phyloP scores from a whole-genome alignment of 2,888 invertebrate species.

The Clepsis dumicolana region DNA sequence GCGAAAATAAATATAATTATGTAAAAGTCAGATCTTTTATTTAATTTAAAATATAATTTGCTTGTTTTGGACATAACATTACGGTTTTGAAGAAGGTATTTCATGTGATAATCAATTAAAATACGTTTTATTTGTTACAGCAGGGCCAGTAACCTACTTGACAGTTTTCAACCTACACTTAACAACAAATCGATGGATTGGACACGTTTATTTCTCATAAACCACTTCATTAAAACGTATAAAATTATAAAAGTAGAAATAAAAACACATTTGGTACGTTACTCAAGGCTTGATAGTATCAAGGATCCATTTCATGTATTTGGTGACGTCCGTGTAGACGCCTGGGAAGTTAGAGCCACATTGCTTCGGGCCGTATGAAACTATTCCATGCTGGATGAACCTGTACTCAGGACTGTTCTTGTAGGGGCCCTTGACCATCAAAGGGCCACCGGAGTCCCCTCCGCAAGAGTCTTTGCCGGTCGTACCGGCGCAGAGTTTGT shows the following conservation, averaged over 20 bases:
- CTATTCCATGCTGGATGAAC: slow-evolving; percentile 55
- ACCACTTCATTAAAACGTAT: background rate
- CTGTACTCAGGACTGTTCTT: background rate
- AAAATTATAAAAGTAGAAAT: background rate
- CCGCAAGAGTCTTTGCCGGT: slow-evolving; percentile 85
- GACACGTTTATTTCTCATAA: background rate
- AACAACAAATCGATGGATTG: background rate
- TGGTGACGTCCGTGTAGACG: slow-evolving; percentile 70
- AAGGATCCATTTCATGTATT: slow-evolving; percentile 71
- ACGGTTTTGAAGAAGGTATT: no score
- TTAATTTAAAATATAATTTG: no score
- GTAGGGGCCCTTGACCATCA: slow-evolving; percentile 64
- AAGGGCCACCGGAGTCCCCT: slow-evolving; percentile 89
- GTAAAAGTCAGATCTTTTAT: no score
- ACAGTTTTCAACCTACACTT: no score
- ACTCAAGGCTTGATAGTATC: slow-evolving; percentile 49
- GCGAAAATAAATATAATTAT: no score
- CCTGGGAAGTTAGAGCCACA: slow-evolving; percentile 67
- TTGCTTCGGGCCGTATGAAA: slow-evolving; percentile 49
- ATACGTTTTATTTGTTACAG: no score
- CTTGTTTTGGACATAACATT: no score
- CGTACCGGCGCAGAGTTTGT: slow-evolving; percentile 61
- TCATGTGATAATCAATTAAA: no score
- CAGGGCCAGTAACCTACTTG: no score
- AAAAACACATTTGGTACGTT: background rate